phyloP scores from a whole-genome alignment of 2,797 vertebrate species.

The Trachops cirrhosus region DNA sequence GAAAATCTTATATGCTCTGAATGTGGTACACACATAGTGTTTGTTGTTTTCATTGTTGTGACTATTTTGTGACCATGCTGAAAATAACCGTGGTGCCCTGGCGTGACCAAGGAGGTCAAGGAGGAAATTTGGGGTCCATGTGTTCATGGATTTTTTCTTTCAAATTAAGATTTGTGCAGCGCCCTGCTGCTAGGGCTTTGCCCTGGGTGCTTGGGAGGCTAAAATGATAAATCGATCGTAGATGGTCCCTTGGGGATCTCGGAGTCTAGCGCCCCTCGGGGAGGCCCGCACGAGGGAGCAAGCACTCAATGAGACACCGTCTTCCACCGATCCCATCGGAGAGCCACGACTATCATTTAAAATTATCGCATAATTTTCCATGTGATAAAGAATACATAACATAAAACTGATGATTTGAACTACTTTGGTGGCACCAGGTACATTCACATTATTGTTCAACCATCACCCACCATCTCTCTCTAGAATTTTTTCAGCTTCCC shows the following conservation, averaged over 20 bases:
- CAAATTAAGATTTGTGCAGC: neutral
- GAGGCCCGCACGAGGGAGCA: neutral
- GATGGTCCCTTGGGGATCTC: neutral
- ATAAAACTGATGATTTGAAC: neutral
- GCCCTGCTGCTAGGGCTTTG: neutral
- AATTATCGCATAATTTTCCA: neutral
- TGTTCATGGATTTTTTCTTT: neutral
- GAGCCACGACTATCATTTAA: neutral
- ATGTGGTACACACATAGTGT: neutral
- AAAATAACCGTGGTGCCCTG: neutral
- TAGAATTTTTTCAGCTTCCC: neutral
- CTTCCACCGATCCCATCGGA: neutral
- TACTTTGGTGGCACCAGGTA: neutral
- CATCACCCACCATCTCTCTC: neutral
- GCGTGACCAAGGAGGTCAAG: neutral
- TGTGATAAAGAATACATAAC: neutral
- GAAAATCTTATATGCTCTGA: neutral
- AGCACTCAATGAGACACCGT: neutral
- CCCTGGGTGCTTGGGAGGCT: neutral
- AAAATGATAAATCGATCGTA: neutral
- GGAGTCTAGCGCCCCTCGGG: neutral
- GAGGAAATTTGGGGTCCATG: neutral
- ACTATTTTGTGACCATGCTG: neutral
- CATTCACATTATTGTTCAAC: neutral
- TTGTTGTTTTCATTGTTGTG: neutral